These are phyloP conservation scores for Mareca strepera DNA, from an alignment of 2,797 vertebrate species.

Conservation along the genomic window DNA sequence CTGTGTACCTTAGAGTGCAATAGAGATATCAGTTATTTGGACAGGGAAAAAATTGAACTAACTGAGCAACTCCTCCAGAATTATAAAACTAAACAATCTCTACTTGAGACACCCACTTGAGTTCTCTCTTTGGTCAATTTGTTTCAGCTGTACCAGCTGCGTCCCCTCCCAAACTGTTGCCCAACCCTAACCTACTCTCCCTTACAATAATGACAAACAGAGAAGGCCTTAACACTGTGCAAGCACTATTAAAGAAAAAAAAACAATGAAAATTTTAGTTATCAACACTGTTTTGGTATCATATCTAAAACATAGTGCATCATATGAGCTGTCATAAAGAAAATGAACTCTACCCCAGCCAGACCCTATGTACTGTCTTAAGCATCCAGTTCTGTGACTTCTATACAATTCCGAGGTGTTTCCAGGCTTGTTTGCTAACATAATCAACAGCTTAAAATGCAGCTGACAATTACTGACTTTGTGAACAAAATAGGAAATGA, in stretches of 20 bases:
- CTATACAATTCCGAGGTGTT: neutral
- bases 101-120: neutral
- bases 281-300: neutral
- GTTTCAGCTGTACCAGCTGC: neutral
- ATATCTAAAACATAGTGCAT: neutral
- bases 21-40: neutral
- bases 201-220: neutral
- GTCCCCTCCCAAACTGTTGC: neutral
- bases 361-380: neutral
- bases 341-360: neutral
- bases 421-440: neutral
- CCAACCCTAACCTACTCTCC: neutral
- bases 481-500: neutral
- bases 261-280: too few relatives aligned
- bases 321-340: neutral
- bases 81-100: neutral
- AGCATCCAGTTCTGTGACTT: neutral
- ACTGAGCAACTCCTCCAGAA: neutral
- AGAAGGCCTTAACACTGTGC: neutral
- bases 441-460: neutral
- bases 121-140: neutral
- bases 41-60: neutral
- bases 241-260: neutral
- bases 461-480: neutral
- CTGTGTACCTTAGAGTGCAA: neutral